phyloP scores from a whole-genome alignment of 1,140 invertebrate species.

The Eurosta solidaginis region DNA sequence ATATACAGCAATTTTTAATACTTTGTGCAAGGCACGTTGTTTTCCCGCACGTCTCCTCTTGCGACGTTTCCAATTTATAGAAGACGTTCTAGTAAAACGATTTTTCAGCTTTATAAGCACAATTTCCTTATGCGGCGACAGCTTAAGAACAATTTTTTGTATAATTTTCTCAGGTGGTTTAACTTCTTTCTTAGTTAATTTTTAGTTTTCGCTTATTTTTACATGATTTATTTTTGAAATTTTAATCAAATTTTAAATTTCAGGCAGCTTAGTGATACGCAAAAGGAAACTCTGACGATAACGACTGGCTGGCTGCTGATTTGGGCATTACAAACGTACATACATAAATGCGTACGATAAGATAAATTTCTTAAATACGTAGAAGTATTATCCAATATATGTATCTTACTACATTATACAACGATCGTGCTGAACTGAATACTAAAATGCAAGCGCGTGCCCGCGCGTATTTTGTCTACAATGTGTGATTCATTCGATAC shows the following conservation, averaged over 20 bases:
- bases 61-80: slow-evolving; percentile 23
- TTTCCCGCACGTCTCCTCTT: background rate
- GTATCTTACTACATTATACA: no score
- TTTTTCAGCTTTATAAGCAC: slow-evolving; percentile 24
- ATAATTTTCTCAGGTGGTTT: no score
- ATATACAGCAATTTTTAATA: background rate
- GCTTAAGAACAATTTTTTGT: background rate
- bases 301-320: background rate
- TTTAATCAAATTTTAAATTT: no score
- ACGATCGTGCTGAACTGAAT: no score
- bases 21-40: background rate
- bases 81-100: background rate
- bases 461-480: no score
- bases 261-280: no score
- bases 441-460: no score
- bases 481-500: no score
- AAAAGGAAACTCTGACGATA: background rate
- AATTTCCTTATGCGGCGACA: background rate
- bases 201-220: background rate
- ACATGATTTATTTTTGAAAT: no score
- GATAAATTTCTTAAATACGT: slow-evolving; percentile 21
- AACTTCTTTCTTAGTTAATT: no score
- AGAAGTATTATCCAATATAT: background rate
- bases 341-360: background rate
- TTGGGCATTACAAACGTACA: slow-evolving; percentile 5